Percentiles rank a stretch among this genome's conserved stretches.
Evolutionary conservation across 2,888 invertebrate species (phyloP).

Genomic region (Malthinus flaveolus): DNA sequence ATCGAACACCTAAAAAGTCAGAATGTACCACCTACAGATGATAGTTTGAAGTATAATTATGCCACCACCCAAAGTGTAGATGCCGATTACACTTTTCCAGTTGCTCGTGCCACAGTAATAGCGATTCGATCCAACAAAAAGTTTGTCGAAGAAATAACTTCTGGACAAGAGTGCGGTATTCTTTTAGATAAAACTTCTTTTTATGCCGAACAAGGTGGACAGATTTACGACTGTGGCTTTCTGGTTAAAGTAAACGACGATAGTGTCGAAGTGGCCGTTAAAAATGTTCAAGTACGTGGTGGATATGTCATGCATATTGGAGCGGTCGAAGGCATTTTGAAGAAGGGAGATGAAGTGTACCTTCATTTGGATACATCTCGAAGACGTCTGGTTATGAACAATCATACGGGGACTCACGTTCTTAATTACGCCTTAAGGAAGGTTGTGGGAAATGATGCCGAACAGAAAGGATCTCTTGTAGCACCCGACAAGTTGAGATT

Average conservation of each 20-base stretch:
- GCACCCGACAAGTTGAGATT: slow-evolving; percentile 96
- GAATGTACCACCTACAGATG: slow-evolving; percentile 81
- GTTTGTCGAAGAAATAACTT: slow-evolving; percentile 81
- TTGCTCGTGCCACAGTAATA: slow-evolving; percentile 76
- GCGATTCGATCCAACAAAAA: slow-evolving; percentile 79
- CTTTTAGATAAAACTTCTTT: slow-evolving; percentile 91
- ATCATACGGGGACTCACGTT: slow-evolving; percentile 97
- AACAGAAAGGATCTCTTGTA: slow-evolving; percentile 96
- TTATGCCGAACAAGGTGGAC: slow-evolving; percentile 99
- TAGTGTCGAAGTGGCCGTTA: slow-evolving; percentile 87
- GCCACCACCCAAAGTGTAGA: slow-evolving; percentile 64
- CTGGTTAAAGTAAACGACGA: slow-evolving; percentile 82
- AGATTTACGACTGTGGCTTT: slow-evolving; percentile 95
- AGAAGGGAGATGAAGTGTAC: slow-evolving; percentile 82
- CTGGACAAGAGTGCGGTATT: slow-evolving; percentile 90
- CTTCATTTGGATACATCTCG: slow-evolving; percentile 83
- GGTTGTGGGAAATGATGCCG: slow-evolving; percentile 88
- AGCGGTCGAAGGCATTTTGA: slow-evolving; percentile 79
- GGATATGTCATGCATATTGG: slow-evolving; percentile 96
- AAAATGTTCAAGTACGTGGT: slow-evolving; percentile 91
- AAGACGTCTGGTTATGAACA: slow-evolving; percentile 93
- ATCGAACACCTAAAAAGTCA: slow-evolving; percentile 85
- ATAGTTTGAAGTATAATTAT: slow-evolving; percentile 91
- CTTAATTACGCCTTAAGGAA: slow-evolving; percentile 91
- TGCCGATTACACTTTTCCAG: slow-evolving; percentile 75